Evolutionary conservation across 53 echinoderm and acorn worm genomes (phyloP).

Genomic region (Echinometra lucunter): DNA sequence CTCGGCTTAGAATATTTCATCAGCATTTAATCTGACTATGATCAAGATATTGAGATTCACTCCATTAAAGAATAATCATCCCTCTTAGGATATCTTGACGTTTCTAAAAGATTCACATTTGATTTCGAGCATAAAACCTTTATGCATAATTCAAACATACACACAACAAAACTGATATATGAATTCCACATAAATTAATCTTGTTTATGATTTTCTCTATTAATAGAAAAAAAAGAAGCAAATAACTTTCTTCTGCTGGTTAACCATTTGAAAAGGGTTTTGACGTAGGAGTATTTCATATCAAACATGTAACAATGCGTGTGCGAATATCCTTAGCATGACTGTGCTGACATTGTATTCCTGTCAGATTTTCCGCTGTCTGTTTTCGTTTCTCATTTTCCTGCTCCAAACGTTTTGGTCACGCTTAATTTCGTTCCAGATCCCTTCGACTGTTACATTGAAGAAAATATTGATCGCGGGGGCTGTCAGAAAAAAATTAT

Average conservation of each 20-base stretch:
- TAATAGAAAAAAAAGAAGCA: neutral
- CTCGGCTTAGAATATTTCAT: neutral
- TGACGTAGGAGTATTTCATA: neutral
- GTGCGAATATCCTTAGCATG: neutral
- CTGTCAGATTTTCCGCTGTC: constrained; percentile 9
- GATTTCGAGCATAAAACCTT: neutral
- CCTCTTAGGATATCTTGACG: neutral
- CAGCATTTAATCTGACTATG: neutral
- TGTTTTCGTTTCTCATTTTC: constrained; percentile 10
- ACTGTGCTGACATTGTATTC: neutral
- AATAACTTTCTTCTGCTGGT: neutral
- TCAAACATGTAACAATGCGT: too few relatives aligned
- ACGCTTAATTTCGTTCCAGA: constrained; percentile 18
- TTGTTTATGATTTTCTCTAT: neutral
- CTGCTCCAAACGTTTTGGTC: neutral
- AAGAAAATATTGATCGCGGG: constrained; percentile 19
- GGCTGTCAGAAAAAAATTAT: constrained; percentile 34
- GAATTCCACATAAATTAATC: neutral
- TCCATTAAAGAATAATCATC: neutral
- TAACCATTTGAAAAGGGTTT: neutral
- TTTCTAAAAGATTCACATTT: neutral
- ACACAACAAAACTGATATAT: too few relatives aligned
- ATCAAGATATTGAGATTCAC: neutral
- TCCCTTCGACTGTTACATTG: constrained; percentile 1
- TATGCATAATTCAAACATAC: neutral